Conservation (phyloP, 2,797 vertebrate species). For the Chaunax sp. region DNA sequence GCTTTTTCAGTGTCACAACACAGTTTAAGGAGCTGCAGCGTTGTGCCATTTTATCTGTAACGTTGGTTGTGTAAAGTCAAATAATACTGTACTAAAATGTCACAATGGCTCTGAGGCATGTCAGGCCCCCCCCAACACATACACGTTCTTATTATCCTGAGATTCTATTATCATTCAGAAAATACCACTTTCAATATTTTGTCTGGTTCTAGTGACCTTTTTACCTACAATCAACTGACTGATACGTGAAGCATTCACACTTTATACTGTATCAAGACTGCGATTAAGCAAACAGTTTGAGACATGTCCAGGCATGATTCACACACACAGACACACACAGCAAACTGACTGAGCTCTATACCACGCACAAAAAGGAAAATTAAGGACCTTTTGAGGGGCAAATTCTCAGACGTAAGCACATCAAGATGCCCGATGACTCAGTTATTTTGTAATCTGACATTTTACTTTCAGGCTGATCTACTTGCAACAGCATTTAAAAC, state of each 20-base stretch:
- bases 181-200: neutral
- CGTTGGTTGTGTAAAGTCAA: neutral
- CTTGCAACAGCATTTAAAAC: conserved; percentile 3
- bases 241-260: neutral
- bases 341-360: neutral
- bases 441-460: neutral
- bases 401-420: neutral
- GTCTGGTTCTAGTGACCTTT: neutral
- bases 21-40: neutral
- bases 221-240: conserved; percentile 7
- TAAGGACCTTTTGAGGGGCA: conserved; percentile 4
- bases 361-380: neutral
- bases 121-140: neutral
- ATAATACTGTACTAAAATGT: conserved; percentile 14
- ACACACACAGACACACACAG: neutral
- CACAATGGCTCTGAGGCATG: neutral
- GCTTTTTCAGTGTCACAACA: neutral
- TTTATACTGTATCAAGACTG: neutral
- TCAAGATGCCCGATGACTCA: neutral
- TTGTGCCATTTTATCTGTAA: conserved; percentile 18
- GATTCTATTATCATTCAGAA: conserved; percentile 12
- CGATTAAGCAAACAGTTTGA: neutral
- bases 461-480: conserved; percentile 9
- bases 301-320: conserved; percentile 33
- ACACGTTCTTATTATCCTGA: neutral